A percentile compares a stretch with the other conserved stretches of the same genome.
phyloP scores from a whole-genome alignment of 2,888 invertebrate genomes.

The Latrodectus hesperus region DNA sequence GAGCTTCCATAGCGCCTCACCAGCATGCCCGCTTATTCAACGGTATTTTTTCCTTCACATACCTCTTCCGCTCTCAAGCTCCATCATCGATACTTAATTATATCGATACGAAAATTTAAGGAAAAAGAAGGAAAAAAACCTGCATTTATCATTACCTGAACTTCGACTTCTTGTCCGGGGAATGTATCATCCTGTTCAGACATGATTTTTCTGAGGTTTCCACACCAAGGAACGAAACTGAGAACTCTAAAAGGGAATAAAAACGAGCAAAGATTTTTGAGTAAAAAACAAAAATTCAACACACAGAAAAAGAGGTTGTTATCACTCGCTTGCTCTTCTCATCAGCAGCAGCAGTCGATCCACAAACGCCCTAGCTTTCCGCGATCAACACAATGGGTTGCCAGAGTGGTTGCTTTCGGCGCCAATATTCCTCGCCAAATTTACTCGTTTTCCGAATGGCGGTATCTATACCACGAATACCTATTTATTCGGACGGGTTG shows the following conservation, averaged over 20 bases:
- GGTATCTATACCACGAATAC: not conserved
- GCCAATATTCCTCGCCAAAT: conserved; percentile 23
- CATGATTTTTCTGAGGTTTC: conserved; percentile 40
- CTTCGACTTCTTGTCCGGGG: conserved; percentile 67
- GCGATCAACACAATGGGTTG: conserved; percentile 61
- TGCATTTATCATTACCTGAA: conserved; percentile 33
- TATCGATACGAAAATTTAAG: not conserved
- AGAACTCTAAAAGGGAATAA: conserved; percentile 52
- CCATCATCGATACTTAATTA: not conserved
- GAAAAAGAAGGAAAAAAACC: conserved; percentile 19
- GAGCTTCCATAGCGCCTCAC: not conserved
- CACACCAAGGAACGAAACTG: conserved; percentile 49
- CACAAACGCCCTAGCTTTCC: conserved; percentile 52
- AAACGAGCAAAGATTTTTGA: conserved; percentile 51
- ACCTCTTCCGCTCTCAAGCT: not conserved
- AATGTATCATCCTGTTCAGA: conserved; percentile 69
- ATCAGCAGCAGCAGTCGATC: conserved; percentile 58
- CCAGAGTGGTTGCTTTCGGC: not conserved
- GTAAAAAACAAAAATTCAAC: conserved; percentile 60
- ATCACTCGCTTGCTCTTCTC: conserved; percentile 49
- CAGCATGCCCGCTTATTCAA: too few species aligned
- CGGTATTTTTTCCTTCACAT: not conserved
- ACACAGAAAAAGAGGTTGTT: conserved; percentile 39
- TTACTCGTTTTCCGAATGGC: not conserved
- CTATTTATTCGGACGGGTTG: not conserved